These are phyloP conservation scores for Melinopterus prodromus DNA, from an alignment of 2,888 invertebrate species.

Conservation along the genomic window DNA sequence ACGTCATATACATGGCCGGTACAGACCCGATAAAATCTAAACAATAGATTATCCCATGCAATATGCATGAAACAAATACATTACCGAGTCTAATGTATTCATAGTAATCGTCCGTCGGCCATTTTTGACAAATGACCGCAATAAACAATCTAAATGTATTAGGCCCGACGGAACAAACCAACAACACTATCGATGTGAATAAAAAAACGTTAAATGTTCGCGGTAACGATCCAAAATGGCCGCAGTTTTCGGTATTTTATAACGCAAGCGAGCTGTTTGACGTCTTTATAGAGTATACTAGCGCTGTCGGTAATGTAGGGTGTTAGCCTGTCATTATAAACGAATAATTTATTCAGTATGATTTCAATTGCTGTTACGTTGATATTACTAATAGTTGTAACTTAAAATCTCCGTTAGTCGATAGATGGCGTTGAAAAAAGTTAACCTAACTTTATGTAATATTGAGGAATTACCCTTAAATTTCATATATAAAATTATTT, in stretches of 20 bases:
- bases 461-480: too few species aligned
- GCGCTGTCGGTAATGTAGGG: background rate
- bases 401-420: too few species aligned
- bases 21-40: conserved; percentile 45
- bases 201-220: background rate
- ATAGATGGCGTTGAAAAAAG: too few species aligned
- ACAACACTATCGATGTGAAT: background rate
- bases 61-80: conserved; percentile 52
- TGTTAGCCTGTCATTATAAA: background rate
- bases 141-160: conserved; percentile 35
- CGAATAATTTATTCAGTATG: background rate
- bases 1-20: conserved; percentile 4
- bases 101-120: conserved; percentile 51
- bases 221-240: background rate
- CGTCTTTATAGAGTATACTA: background rate
- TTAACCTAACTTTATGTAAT: too few species aligned
- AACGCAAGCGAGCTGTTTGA: background rate
- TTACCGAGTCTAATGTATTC: conserved; percentile 52
- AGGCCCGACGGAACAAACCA: background rate
- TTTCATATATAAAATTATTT: too few species aligned
- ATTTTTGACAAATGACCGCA: conserved; percentile 48
- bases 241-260: background rate
- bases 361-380: too few species aligned
- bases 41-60: conserved; percentile 50
- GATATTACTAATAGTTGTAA: too few species aligned